phyloP scores from a whole-genome alignment of 2,888 invertebrate species.

The Drosophila peninsularis region DNA sequence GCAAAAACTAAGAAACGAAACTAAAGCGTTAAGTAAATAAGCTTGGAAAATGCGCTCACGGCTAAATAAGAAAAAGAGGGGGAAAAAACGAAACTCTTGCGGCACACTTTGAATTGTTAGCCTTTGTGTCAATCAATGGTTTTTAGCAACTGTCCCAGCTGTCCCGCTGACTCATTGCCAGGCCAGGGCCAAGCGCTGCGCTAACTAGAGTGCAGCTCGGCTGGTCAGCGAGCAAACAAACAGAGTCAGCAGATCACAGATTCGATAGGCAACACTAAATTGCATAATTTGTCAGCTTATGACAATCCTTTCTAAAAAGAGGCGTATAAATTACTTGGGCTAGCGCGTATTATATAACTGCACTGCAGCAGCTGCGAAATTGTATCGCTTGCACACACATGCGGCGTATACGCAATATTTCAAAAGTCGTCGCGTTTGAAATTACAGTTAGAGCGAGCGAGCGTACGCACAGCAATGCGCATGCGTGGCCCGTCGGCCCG shows the following conservation, averaged over 20 bases:
- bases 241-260: constrained; percentile 27
- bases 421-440: constrained; percentile 62
- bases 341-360: constrained; percentile 56
- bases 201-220: constrained; percentile 28
- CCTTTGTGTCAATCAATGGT: constrained; percentile 48
- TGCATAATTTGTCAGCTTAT: constrained; percentile 51
- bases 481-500: constrained; percentile 36
- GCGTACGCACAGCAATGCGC: constrained; percentile 73
- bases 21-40: constrained; percentile 24
- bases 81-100: constrained; percentile 5
- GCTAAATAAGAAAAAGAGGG: not conserved
- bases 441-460: constrained; percentile 64
- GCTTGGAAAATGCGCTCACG: constrained; percentile 45
- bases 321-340: constrained; percentile 64
- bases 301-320: constrained; percentile 68
- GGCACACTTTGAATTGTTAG: constrained; percentile 26
- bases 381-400: constrained; percentile 57
- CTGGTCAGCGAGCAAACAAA: constrained; percentile 14
- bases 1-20: constrained; percentile 25
- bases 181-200: constrained; percentile 38
- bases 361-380: constrained; percentile 44
- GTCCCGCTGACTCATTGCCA: constrained; percentile 52
- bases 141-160: constrained; percentile 11
- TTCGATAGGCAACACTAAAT: constrained; percentile 34
- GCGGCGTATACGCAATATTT: constrained; percentile 76